phyloP scores from a whole-genome alignment of 2,888 invertebrate species.

The Hyposoter dolosus region DNA sequence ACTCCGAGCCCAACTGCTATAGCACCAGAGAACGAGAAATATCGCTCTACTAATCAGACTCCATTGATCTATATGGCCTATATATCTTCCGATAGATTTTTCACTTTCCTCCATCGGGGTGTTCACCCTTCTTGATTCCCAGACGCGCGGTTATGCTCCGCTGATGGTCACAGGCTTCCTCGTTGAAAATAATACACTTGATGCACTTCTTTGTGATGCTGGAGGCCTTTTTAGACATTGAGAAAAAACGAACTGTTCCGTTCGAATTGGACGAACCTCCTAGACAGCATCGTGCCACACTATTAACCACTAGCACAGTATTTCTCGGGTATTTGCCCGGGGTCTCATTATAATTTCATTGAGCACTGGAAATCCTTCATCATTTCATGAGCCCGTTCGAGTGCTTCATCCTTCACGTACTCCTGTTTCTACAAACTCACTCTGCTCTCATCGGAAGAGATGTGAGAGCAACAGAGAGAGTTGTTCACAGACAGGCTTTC shows the following conservation, averaged over 20 bases:
- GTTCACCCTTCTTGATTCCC: constrained; percentile 26
- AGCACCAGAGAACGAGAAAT: constrained; percentile 37
- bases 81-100: constrained; percentile 37
- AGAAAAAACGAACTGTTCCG: background rate
- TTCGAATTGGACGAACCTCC: background rate
- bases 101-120: constrained; percentile 10
- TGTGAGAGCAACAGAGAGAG: background rate
- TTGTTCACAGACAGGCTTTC: constrained; percentile 48
- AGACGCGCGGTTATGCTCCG: background rate
- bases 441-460: background rate
- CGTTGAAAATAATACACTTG: constrained; percentile 3
- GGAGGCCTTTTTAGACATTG: background rate
- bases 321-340: constrained; percentile 15
- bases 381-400: constrained; percentile 30
- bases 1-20: constrained; percentile 7
- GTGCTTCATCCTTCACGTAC: constrained; percentile 27
- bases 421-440: constrained; percentile 34
- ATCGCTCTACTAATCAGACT: constrained; percentile 53
- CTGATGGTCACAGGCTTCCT: background rate
- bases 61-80: constrained; percentile 39
- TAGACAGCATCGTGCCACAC: background rate
- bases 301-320: constrained; percentile 24
- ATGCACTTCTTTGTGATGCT: background rate
- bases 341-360: constrained; percentile 54
- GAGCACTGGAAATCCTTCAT: constrained; percentile 51